These are phyloP conservation scores for Sminthurinus aureus DNA, from an alignment of 2,888 invertebrate species.

Conservation along the genomic window DNA sequence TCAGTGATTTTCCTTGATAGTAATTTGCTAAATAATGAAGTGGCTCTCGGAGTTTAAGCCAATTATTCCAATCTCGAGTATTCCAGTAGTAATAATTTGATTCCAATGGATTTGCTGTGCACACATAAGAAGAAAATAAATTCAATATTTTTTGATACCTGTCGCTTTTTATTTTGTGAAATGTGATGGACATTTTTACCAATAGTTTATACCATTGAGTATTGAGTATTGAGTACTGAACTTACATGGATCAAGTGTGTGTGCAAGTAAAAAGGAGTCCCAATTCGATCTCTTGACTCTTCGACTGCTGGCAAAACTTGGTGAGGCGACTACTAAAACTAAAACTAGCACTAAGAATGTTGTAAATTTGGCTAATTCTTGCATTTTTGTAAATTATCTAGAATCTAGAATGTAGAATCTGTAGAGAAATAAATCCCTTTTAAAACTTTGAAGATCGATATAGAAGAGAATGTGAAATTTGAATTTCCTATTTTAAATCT, in stretches of 20 bases:
- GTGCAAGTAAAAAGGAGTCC: conserved; percentile 35
- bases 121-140: background rate
- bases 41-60: conserved; percentile 10
- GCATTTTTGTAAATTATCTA: background rate
- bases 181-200: too few relatives aligned
- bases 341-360: background rate
- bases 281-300: conserved; percentile 11
- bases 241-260: conserved; percentile 36
- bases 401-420: too few relatives aligned
- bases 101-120: conserved; percentile 11
- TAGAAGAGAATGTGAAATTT: too few relatives aligned
- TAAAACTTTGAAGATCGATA: background rate
- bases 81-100: conserved; percentile 22
- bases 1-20: conserved; percentile 15
- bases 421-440: background rate
- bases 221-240: too few relatives aligned
- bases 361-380: background rate
- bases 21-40: conserved; percentile 13
- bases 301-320: background rate
- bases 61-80: conserved; percentile 22
- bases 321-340: background rate
- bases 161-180: too few relatives aligned
- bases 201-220: too few relatives aligned
- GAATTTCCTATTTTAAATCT: too few relatives aligned
- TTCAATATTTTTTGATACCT: too few relatives aligned